Conservation (phyloP, 2,113 vertebrate species). For the Cariama cristata region DNA sequence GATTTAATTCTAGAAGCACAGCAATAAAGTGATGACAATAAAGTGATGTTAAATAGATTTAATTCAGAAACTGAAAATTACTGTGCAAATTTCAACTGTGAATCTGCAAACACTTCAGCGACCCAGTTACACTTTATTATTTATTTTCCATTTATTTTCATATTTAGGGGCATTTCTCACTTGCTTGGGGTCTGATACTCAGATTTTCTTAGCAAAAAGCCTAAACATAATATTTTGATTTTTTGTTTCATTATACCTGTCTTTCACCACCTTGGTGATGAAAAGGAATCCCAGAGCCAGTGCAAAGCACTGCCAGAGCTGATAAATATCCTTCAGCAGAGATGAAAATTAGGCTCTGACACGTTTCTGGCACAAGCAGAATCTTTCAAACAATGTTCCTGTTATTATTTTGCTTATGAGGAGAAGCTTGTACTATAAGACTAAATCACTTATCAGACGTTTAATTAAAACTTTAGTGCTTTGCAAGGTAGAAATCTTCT, state of each 20-base stretch:
- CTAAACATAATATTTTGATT: not conserved
- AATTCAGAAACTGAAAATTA: not conserved
- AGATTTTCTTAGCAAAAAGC: not conserved
- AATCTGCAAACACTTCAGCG: not conserved
- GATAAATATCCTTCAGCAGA: not conserved
- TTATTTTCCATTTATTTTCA: not conserved
- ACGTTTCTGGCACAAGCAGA: not conserved
- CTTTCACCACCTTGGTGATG: not conserved
- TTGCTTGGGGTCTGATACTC: not conserved
- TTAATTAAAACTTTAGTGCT: not conserved
- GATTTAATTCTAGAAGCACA: not conserved
- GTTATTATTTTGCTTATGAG: not conserved
- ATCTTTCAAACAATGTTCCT: not conserved
- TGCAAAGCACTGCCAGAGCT: not conserved
- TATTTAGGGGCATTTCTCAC: not conserved
- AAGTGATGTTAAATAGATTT: not conserved
- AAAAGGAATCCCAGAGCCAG: not conserved
- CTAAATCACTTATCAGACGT: not conserved
- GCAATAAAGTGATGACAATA: not conserved
- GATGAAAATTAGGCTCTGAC: not conserved
- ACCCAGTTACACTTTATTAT: not conserved
- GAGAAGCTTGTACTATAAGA: not conserved
- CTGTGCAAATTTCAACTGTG: not conserved
- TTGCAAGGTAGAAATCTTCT: not conserved
- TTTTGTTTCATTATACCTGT: not conserved